A percentile compares a stretch with the other conserved stretches of the same genome.
These are phyloP conservation scores for Macheiramphus alcinus DNA, from an alignment of 2,113 vertebrate species.

Conservation along the genomic window DNA sequence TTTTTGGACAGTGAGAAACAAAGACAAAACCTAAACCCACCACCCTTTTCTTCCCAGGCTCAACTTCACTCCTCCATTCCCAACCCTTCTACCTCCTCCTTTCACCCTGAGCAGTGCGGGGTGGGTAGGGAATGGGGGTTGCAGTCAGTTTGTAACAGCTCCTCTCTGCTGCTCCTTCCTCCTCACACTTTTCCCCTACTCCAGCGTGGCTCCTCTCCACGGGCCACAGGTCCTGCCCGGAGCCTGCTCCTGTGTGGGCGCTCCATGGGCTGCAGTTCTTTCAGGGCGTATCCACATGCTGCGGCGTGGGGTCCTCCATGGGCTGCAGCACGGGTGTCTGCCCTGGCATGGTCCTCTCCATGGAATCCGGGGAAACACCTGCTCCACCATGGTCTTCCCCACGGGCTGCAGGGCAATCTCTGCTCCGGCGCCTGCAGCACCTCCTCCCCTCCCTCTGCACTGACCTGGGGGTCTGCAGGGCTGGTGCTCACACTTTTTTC, in stretches of 20 bases:
- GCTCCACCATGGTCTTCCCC: background rate
- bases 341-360: background rate
- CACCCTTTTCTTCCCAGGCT: background rate
- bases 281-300: background rate
- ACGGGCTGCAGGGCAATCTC: background rate
- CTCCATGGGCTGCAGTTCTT: background rate
- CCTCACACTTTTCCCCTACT: background rate
- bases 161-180: background rate
- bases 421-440: accelerated
- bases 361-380: background rate
- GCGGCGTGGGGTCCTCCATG: accelerated
- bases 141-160: accelerated
- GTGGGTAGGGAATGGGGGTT: accelerated
- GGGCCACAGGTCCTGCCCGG: background rate
- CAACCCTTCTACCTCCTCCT: background rate
- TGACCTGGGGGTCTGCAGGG: accelerated
- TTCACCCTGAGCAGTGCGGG: background rate
- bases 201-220: background rate
- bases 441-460: background rate
- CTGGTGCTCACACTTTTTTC: background rate
- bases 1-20: background rate
- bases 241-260: background rate
- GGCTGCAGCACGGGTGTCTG: background rate
- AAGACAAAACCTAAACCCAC: background rate
- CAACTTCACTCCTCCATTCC: background rate